Percentiles rank a stretch among this genome's conserved stretches.
Evolutionary conservation across 1,140 invertebrate genomes (phyloP).

Genomic region (Streblospio benedicti): DNA sequence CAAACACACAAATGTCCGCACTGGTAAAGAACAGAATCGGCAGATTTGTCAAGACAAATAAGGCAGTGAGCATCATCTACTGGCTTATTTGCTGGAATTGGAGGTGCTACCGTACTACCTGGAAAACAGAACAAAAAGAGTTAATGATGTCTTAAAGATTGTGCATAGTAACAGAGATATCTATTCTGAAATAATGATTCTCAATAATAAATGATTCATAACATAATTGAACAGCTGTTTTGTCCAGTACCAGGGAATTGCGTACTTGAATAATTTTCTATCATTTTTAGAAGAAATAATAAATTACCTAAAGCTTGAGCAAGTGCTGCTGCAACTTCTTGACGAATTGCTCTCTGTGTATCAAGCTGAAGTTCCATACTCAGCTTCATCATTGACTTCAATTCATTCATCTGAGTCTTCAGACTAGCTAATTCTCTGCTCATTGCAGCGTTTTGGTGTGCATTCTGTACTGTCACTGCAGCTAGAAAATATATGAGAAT

Average conservation of each 20-base stretch:
- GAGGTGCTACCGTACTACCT: neutral
- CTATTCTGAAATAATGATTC: too few relatives aligned
- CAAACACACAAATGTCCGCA: conserved; percentile 47
- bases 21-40: conserved; percentile 42
- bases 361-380: conserved; percentile 44
- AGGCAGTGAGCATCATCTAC: conserved; percentile 38
- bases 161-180: too few relatives aligned
- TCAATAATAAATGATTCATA: too few relatives aligned
- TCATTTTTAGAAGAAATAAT: too few relatives aligned
- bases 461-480: too few relatives aligned
- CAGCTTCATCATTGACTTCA: conserved; percentile 41
- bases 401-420: conserved; percentile 34
- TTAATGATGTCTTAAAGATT: too few relatives aligned
- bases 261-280: too few relatives aligned
- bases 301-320: too few relatives aligned
- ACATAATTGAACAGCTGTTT: too few relatives aligned
- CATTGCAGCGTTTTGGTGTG: conserved; percentile 31
- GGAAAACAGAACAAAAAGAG: too few relatives aligned
- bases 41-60: conserved; percentile 39
- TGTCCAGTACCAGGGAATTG: too few relatives aligned
- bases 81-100: conserved; percentile 15
- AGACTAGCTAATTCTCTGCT: conserved; percentile 32
- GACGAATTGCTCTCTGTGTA: conserved; percentile 42
- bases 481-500: too few relatives aligned
- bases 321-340: conserved; percentile 42